A percentile compares a stretch with the other conserved stretches of the same genome.
Conservation (phyloP, 1,140 invertebrate species). For the Ceratina australensis region DNA sequence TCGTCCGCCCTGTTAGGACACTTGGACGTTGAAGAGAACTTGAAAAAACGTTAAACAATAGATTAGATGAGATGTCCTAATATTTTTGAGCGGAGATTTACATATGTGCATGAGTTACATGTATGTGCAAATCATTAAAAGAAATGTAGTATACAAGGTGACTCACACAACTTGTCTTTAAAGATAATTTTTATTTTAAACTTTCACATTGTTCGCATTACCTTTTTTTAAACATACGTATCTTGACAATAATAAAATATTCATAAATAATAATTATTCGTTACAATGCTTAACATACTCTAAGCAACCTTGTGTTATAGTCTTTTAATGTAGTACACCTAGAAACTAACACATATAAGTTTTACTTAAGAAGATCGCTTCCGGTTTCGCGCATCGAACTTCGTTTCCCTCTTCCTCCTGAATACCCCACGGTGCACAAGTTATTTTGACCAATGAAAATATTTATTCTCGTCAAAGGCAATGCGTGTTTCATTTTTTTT, state of each 20-base stretch:
- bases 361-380: constrained; percentile 46
- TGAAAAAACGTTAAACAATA: too few relatives aligned
- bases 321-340: constrained; percentile 72
- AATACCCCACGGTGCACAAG: constrained; percentile 24
- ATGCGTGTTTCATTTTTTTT: constrained; percentile 42
- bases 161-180: constrained; percentile 1
- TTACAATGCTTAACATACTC: constrained; percentile 66
- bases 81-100: too few relatives aligned
- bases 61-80: too few relatives aligned
- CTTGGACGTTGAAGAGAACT: too few relatives aligned
- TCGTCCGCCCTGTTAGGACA: too few relatives aligned
- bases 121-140: too few relatives aligned
- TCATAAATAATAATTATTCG: constrained; percentile 72
- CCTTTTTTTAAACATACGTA: constrained; percentile 65
- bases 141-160: too few relatives aligned
- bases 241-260: constrained; percentile 74
- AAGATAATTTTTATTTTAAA: constrained; percentile 65
- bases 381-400: constrained; percentile 12
- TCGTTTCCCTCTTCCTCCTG: too few relatives aligned
- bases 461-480: constrained; percentile 32
- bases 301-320: constrained; percentile 72
- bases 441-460: neutral
- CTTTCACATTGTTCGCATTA: constrained; percentile 65
- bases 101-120: too few relatives aligned
- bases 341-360: constrained; percentile 68